phyloP scores from a whole-genome alignment of 1,140 invertebrate genomes.

The Arion vulgaris region DNA sequence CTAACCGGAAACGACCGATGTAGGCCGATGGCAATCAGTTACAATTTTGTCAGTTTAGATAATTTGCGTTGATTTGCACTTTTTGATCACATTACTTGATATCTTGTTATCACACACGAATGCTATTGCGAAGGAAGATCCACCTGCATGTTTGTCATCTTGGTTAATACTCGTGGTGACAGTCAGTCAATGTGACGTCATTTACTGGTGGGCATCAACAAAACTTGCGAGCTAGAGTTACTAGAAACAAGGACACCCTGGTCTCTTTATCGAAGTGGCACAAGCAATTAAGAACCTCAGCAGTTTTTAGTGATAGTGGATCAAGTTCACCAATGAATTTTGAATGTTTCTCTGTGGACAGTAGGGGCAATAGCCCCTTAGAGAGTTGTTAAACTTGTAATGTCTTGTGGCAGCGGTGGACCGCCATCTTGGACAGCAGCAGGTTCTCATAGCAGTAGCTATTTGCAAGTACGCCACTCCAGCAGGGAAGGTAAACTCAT shows the following conservation, averaged over 20 bases:
- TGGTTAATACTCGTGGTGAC: conserved; percentile 51
- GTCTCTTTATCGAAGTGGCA: conserved; percentile 33
- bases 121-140: background rate
- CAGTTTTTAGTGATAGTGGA: conserved; percentile 15
- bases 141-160: conserved; percentile 29
- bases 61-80: background rate
- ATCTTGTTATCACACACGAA: background rate
- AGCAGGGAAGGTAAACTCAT: conserved; percentile 48
- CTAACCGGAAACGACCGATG: conserved; percentile 51
- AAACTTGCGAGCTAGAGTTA: conserved; percentile 34
- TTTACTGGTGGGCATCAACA: conserved; percentile 47
- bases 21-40: conserved; percentile 26
- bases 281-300: background rate
- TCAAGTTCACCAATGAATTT: conserved; percentile 31
- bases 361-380: conserved; percentile 30
- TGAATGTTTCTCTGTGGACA: background rate
- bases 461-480: conserved; percentile 49
- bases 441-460: conserved; percentile 45
- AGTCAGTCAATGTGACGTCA: conserved; percentile 47
- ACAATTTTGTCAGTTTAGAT: background rate
- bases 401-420: conserved; percentile 53
- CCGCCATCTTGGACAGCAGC: conserved; percentile 61
- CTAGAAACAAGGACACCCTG: conserved; percentile 51
- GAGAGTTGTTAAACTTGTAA: conserved; percentile 31
- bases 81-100: conserved; percentile 7